Conservation (phyloP, 1,140 invertebrate species). For the Micrasema minimum region DNA sequence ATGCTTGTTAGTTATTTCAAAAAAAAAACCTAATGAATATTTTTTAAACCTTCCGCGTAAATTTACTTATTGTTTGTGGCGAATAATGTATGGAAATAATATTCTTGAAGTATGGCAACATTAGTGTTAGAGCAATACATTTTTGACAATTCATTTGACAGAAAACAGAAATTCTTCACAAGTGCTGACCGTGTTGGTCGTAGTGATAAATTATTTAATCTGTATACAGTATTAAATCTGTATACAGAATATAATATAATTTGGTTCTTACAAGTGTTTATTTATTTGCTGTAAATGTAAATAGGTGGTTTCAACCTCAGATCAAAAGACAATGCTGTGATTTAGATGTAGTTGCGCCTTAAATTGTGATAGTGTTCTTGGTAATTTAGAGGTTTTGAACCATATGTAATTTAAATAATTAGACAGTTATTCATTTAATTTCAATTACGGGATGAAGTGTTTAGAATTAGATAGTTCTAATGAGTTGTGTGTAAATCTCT, state of each 20-base stretch:
- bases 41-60: no score
- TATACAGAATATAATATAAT: constrained; percentile 2
- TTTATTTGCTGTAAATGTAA: no score
- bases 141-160: constrained; percentile 28
- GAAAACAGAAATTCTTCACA: constrained; percentile 2
- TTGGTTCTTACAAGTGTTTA: background rate
- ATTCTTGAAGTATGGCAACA: no score
- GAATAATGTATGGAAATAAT: no score
- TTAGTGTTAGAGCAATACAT: background rate
- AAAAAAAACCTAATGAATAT: no score
- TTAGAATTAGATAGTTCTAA: background rate
- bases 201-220: constrained; percentile 1
- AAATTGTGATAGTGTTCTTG: background rate
- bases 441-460: constrained; percentile 7
- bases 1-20: no score
- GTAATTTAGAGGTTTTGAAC: background rate
- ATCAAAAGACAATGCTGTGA: constrained; percentile 14
- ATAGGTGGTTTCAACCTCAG: no score
- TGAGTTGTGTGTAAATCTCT: background rate
- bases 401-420: no score
- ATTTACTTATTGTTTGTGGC: no score
- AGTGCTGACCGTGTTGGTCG: background rate
- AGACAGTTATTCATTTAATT: background rate
- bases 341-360: constrained; percentile 21
- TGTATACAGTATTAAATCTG: background rate